Percentiles rank a stretch among this genome's conserved stretches.
phyloP scores from a whole-genome alignment of 1,140 invertebrate species.

The Caerostris extrusa region DNA sequence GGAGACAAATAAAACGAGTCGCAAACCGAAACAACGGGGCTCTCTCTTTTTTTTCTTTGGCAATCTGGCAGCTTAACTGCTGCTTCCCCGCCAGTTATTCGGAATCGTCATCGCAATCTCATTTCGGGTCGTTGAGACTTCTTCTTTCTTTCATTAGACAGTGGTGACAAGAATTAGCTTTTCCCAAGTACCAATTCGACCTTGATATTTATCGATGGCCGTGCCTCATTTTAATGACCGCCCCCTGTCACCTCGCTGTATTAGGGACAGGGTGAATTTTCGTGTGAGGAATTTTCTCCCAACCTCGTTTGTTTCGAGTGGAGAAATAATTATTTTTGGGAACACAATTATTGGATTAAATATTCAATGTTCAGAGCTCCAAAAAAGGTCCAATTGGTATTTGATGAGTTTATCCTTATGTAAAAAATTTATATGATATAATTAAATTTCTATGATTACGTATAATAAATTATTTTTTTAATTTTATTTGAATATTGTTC shows the following conservation, averaged over 20 bases:
- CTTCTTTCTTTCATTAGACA: slow-evolving; percentile 52
- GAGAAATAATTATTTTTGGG: not conserved
- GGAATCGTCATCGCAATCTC: slow-evolving; percentile 68
- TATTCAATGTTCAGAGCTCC: not conserved
- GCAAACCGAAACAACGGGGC: slow-evolving; percentile 61
- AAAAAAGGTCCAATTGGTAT: not conserved
- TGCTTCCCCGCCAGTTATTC: slow-evolving; percentile 11
- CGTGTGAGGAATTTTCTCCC: not conserved
- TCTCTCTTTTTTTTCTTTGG: slow-evolving; percentile 26
- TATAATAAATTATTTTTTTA: too few species aligned
- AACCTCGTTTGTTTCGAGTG: not conserved
- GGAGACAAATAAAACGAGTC: slow-evolving; percentile 76
- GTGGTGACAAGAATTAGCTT: slow-evolving; percentile 21
- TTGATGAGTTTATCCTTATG: too few species aligned
- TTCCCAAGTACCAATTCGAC: slow-evolving; percentile 26
- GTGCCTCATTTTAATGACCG: slow-evolving; percentile 23
- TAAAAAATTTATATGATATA: too few species aligned
- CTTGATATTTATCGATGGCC: slow-evolving; percentile 31
- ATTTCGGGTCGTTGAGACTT: slow-evolving; percentile 3
- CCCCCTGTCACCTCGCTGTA: not conserved
- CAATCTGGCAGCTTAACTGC: slow-evolving; percentile 74
- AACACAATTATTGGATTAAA: not conserved
- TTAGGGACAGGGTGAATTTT: not conserved
- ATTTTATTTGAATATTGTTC: too few species aligned
- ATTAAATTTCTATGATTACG: too few species aligned